Conservation (phyloP, 2,113 vertebrate species). For the Corynorhinus townsendii region DNA sequence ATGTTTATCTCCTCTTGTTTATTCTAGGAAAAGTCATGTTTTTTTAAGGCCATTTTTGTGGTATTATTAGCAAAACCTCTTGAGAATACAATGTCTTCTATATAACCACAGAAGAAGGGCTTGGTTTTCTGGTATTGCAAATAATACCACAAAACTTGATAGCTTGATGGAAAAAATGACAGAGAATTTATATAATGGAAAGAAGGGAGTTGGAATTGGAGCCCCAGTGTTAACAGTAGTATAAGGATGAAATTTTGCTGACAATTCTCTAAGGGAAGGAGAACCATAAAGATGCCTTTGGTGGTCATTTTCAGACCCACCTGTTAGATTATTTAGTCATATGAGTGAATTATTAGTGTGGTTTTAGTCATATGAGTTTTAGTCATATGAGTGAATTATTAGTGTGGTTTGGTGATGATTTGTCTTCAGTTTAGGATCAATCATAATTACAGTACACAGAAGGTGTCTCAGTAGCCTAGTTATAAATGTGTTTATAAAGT, state of each 20-base stretch:
- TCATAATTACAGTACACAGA: neutral
- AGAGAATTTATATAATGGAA: slow-evolving; percentile 21
- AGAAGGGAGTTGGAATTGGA: neutral
- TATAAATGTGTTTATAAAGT: neutral
- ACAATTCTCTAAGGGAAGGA: neutral
- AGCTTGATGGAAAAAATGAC: slow-evolving; percentile 45
- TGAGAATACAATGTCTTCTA: slow-evolving; percentile 29
- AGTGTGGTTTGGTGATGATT: neutral
- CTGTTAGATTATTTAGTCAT: neutral
- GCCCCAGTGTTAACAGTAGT: neutral
- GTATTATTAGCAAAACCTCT: slow-evolving; percentile 30
- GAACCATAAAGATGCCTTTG: neutral
- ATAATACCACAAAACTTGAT: slow-evolving; percentile 26
- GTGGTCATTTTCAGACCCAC: neutral
- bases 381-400: neutral
- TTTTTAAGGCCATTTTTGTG: slow-evolving; percentile 39
- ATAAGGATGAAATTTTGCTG: neutral
- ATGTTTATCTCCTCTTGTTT: neutral
- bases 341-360: neutral
- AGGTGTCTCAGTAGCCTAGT: neutral
- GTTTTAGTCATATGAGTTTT: neutral
- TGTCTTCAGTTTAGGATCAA: neutral
- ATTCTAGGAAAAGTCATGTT: slow-evolving; percentile 21
- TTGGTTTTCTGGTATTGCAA: slow-evolving; percentile 45
- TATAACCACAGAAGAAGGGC: slow-evolving; percentile 27